Evolutionary conservation across 2,888 invertebrate species (phyloP).

Genomic region (Diploptera punctata): DNA sequence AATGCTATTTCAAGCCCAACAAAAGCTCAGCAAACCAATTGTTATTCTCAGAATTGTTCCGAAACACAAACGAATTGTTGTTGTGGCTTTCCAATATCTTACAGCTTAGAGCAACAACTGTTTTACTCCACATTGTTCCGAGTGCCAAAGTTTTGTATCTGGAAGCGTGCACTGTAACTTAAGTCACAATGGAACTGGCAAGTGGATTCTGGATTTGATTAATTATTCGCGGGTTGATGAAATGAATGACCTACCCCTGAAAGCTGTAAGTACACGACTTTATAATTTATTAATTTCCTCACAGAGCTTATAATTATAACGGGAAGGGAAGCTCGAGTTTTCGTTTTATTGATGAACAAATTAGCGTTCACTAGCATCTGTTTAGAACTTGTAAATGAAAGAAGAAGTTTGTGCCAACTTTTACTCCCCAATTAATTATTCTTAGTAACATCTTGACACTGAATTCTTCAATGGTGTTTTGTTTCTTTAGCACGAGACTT

Average conservation of each 20-base stretch:
- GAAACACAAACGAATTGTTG: constrained; percentile 2
- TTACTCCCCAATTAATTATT: not conserved
- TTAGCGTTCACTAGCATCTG: constrained; percentile 2
- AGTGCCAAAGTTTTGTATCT: too few relatives aligned
- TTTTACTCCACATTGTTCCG: too few relatives aligned
- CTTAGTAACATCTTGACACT: too few relatives aligned
- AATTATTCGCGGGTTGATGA: not conserved
- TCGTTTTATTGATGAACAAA: constrained; percentile 6
- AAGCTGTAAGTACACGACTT: not conserved
- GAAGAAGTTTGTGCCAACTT: not conserved
- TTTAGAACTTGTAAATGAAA: not conserved
- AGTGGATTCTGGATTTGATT: not conserved
- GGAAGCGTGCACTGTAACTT: not conserved
- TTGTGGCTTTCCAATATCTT: not conserved
- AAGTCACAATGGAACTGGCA: constrained; percentile 5
- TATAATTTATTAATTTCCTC: constrained; percentile 7
- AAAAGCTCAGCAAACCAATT: not conserved
- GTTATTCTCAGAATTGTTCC: constrained; percentile 18
- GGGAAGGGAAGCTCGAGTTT: not conserved
- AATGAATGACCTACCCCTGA: constrained; percentile 6
- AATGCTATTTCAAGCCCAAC: not conserved
- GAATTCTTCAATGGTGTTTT: too few relatives aligned
- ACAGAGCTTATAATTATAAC: constrained; percentile 1
- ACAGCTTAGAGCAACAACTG: too few relatives aligned
- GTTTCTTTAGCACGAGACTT: too few relatives aligned